Conservation (phyloP, 2,888 invertebrate species). For the Luperina testacea region DNA sequence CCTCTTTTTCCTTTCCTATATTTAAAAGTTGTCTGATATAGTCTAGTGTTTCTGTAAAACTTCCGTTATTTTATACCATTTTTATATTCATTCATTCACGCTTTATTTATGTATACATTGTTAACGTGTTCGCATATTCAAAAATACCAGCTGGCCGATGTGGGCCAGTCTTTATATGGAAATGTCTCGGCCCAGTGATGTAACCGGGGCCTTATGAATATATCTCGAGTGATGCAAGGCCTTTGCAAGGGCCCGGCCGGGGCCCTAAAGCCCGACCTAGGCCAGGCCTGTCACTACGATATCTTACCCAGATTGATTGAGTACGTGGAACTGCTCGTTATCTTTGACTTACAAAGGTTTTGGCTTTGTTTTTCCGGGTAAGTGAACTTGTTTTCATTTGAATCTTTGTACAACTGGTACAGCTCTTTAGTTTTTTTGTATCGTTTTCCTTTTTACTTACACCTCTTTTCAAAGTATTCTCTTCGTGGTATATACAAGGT, state of each 20-base stretch:
- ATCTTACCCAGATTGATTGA: slow-evolving; percentile 32
- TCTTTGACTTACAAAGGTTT: slow-evolving; percentile 13
- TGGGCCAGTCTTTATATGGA: slow-evolving; percentile 64
- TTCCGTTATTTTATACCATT: background rate
- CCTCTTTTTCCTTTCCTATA: background rate
- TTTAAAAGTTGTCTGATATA: background rate
- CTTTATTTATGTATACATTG: slow-evolving; percentile 38
- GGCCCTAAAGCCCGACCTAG: background rate
- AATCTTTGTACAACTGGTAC: background rate
- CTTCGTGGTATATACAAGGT: background rate
- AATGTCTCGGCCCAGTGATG: slow-evolving; percentile 61
- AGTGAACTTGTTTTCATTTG: background rate
- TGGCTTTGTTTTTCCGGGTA: slow-evolving; percentile 1
- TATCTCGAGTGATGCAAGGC: slow-evolving; percentile 36
- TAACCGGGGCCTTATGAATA: slow-evolving; percentile 54
- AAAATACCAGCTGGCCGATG: slow-evolving; percentile 57
- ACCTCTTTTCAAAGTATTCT: background rate
- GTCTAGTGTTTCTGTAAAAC: background rate
- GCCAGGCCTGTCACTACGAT: background rate
- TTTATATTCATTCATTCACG: slow-evolving; percentile 1
- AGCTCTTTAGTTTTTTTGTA: background rate
- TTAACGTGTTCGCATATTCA: slow-evolving; percentile 46
- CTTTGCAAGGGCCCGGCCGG: background rate
- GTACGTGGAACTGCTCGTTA: slow-evolving; percentile 4
- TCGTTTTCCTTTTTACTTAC: background rate